phyloP scores from a whole-genome alignment of 53 echinoderm and acorn worm genomes.

The Echinometra lucunter region DNA sequence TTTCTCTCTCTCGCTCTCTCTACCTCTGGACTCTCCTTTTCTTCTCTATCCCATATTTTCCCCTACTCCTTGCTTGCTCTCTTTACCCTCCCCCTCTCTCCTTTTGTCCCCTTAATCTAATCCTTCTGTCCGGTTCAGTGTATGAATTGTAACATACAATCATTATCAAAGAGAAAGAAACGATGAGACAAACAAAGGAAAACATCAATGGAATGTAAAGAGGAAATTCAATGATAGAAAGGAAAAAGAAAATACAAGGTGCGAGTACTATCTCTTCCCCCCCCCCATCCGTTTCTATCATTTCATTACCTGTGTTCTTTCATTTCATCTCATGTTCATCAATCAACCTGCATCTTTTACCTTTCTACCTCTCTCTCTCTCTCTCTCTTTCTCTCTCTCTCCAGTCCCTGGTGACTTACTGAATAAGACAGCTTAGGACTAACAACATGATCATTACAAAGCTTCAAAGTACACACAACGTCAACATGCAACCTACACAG shows the following conservation, averaged over 20 bases:
- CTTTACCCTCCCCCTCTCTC: not conserved
- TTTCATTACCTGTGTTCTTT: not conserved
- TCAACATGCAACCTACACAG: not conserved
- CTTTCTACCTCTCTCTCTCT: not conserved
- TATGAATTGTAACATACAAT: not conserved
- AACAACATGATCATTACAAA: slow-evolving; percentile 40
- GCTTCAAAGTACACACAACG: slow-evolving; percentile 15
- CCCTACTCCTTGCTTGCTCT: not conserved
- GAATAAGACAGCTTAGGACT: slow-evolving; percentile 31
- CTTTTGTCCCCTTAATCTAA: too few species aligned
- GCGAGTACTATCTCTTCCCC: not conserved
- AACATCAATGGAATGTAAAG: too few species aligned
- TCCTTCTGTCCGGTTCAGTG: not conserved
- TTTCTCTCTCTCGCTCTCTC: too few species aligned
- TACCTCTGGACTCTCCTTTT: not conserved
- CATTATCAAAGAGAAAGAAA: not conserved
- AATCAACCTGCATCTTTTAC: not conserved
- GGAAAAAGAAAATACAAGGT: not conserved
- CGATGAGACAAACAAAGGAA: not conserved
- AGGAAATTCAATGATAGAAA: not conserved
- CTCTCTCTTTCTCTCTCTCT: not conserved
- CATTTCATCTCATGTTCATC: not conserved
- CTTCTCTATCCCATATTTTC: not conserved
- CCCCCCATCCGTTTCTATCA: not conserved
- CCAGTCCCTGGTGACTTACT: not conserved